phyloP scores from a whole-genome alignment of 2,113 vertebrate genomes.

The Speoplatyrhinus poulsoni region DNA sequence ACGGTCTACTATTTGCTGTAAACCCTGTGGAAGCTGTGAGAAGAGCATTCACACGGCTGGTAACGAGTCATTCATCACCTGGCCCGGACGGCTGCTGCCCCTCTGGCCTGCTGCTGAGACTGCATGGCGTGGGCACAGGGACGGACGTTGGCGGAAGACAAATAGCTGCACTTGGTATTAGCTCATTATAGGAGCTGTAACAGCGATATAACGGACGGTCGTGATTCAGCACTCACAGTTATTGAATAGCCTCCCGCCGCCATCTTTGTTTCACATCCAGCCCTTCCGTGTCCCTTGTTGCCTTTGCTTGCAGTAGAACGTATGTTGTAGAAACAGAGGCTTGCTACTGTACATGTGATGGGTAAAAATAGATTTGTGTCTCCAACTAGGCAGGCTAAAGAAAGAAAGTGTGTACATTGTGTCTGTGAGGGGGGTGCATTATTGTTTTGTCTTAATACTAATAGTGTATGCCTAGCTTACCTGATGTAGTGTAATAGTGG shows the following conservation, averaged over 20 bases:
- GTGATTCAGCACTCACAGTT: constrained; percentile 73
- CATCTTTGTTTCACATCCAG: neutral
- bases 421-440: too few species aligned
- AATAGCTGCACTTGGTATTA: constrained; percentile 60
- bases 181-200: constrained; percentile 63
- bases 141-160: constrained; percentile 52
- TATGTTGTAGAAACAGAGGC: too few species aligned
- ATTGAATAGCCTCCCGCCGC: constrained; percentile 31
- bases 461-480: neutral
- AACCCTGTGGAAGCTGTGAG: constrained; percentile 29
- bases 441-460: too few species aligned
- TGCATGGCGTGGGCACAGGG: neutral
- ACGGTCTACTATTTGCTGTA: constrained; percentile 33
- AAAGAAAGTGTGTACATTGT: too few species aligned
- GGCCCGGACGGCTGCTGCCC: constrained; percentile 37
- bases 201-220: constrained; percentile 46
- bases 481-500: neutral
- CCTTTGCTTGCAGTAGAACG: too few species aligned
- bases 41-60: constrained; percentile 16
- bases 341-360: too few species aligned
- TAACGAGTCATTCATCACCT: constrained; percentile 54
- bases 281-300: neutral
- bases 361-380: too few species aligned
- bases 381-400: too few species aligned
- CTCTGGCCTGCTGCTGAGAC: constrained; percentile 35